Evolutionary conservation across 2,113 vertebrate genomes (phyloP).

Genomic region (Scomber scombrus): DNA sequence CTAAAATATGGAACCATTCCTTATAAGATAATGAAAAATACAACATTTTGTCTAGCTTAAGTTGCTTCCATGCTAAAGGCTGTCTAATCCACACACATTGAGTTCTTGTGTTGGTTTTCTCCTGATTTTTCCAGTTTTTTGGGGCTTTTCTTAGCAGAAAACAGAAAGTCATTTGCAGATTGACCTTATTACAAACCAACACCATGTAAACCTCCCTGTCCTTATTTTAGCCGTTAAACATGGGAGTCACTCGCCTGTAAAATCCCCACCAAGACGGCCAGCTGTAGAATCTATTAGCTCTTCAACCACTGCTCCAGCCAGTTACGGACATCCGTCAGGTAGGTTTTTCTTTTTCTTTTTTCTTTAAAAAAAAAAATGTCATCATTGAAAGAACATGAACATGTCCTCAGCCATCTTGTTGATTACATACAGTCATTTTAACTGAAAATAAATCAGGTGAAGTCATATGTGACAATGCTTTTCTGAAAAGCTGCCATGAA

Average conservation of each 20-base stretch:
- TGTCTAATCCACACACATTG: neutral
- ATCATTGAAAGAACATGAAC: conserved; percentile 15
- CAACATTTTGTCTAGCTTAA: neutral
- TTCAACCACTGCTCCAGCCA: conserved; percentile 38
- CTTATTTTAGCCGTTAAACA: conserved; percentile 55
- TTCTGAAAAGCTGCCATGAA: conserved; percentile 68
- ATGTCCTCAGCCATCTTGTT: conserved; percentile 43
- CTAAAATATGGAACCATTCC: too few species aligned
- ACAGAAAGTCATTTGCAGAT: neutral
- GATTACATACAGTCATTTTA: conserved; percentile 40
- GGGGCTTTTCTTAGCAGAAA: neutral
- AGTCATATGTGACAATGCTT: conserved; percentile 71
- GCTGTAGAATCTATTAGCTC: conserved; percentile 62
- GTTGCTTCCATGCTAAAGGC: neutral
- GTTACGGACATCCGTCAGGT: conserved; percentile 64
- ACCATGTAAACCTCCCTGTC: conserved; percentile 32
- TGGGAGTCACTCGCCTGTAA: conserved; percentile 56
- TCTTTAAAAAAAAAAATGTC: too few species aligned
- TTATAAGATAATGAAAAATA: too few species aligned
- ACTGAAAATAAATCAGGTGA: conserved; percentile 57
- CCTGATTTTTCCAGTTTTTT: too few species aligned
- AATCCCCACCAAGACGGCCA: conserved; percentile 61
- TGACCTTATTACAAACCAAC: conserved; percentile 4
- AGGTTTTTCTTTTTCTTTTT: conserved; percentile 16
- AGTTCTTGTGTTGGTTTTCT: conserved; percentile 2